These are phyloP conservation scores for Temnothorax longispinosus DNA, from an alignment of 1,140 invertebrate genomes.

Conservation along the genomic window DNA sequence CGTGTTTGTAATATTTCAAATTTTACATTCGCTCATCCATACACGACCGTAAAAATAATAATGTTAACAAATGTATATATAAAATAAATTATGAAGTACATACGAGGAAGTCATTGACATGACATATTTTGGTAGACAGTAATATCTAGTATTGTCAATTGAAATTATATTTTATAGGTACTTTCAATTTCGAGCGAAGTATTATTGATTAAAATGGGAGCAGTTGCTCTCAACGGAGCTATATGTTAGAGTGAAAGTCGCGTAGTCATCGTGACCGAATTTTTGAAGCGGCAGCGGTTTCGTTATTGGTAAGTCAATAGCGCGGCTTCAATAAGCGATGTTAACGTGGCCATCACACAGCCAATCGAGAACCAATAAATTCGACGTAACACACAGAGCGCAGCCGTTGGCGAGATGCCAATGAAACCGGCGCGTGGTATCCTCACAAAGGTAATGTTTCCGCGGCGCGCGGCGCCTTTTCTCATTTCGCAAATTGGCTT, in stretches of 20 bases:
- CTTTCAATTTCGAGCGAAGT: background rate
- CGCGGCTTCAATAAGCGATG: slow-evolving; percentile 33
- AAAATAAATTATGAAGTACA: background rate
- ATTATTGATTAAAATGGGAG: background rate
- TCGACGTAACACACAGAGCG: background rate
- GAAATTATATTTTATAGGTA: background rate
- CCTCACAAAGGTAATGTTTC: slow-evolving; percentile 33
- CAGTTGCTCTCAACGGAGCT: background rate
- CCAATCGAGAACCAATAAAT: slow-evolving; percentile 52
- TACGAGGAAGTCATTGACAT: background rate
- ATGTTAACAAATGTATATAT: background rate
- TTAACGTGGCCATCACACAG: slow-evolving; percentile 12
- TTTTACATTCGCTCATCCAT: background rate
- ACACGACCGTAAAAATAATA: background rate
- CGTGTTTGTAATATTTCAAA: background rate
- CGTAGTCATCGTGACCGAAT: background rate
- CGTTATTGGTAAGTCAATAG: slow-evolving; percentile 32
- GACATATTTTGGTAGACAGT: background rate
- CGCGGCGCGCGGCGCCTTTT: slow-evolving; percentile 18
- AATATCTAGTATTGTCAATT: background rate
- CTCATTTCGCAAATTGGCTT: slow-evolving; percentile 47
- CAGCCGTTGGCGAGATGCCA: slow-evolving; percentile 21
- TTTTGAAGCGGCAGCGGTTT: slow-evolving; percentile 30
- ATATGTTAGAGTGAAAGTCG: slow-evolving; percentile 8
- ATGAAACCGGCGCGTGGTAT: background rate